Conservation (phyloP, 1,140 invertebrate genomes). For the Drosophila micromelanica region DNA sequence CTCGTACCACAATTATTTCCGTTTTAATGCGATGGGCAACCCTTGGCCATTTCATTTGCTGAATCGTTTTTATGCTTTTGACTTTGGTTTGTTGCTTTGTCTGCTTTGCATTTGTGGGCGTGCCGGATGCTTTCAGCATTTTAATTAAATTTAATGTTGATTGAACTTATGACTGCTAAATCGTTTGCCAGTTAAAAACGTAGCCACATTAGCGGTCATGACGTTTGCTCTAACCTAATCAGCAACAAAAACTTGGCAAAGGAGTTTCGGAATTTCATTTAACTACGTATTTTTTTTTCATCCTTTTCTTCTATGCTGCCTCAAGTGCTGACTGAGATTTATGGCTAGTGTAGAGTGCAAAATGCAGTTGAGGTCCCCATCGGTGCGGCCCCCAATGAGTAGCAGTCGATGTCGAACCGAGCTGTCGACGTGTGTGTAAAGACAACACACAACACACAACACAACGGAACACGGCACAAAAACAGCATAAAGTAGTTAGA, state of each 20-base stretch:
- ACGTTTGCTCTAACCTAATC: constrained; percentile 30
- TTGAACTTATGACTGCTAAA: constrained; percentile 76
- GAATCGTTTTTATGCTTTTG: constrained; percentile 14
- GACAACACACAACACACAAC: constrained; percentile 36
- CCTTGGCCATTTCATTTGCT: constrained; percentile 29
- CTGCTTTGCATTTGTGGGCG: constrained; percentile 56
- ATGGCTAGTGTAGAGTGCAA: constrained; percentile 46
- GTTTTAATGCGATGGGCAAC: constrained; percentile 58
- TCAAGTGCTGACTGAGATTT: constrained; percentile 51
- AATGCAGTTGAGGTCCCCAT: constrained; percentile 32
- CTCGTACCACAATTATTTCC: constrained; percentile 74
- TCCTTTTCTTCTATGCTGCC: constrained; percentile 1
- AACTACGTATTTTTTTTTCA: constrained; percentile 8
- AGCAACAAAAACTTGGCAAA: constrained; percentile 33
- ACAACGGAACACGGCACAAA: constrained; percentile 25
- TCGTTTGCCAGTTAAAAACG: constrained; percentile 4
- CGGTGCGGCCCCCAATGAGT: constrained; percentile 15
- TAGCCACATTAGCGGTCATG: constrained; percentile 27
- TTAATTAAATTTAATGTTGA: constrained; percentile 82
- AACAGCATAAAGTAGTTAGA: constrained; percentile 47
- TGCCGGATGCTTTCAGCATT: constrained; percentile 76
- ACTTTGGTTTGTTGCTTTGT: constrained; percentile 18
- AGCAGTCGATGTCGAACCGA: constrained; percentile 29
- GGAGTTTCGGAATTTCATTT: constrained; percentile 36
- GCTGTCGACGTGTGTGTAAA: constrained; percentile 48